phyloP scores from a whole-genome alignment of 2,113 vertebrate genomes.

The Colinus virginianus region DNA sequence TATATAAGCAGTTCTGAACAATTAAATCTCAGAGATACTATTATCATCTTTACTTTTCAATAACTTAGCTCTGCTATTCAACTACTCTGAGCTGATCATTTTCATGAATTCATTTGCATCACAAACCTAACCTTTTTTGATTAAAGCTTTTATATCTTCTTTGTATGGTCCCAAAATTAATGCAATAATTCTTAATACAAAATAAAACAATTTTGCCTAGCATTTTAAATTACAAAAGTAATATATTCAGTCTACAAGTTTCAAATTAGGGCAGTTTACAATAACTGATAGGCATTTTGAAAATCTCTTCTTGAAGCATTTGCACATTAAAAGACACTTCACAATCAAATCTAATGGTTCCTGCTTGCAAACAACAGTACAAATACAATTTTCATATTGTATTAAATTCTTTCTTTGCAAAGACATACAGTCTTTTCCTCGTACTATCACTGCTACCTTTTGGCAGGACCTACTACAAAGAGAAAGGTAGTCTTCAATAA shows the following conservation, averaged over 20 bases:
- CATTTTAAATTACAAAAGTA: neutral
- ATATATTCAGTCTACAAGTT: neutral
- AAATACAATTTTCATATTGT: neutral
- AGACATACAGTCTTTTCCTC: neutral
- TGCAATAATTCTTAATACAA: slow-evolving; percentile 2
- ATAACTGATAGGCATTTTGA: neutral
- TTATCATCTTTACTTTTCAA: slow-evolving; percentile 1
- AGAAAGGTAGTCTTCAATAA: neutral
- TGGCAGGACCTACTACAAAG: neutral
- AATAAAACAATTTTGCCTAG: neutral
- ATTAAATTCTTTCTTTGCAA: neutral
- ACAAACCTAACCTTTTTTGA: neutral
- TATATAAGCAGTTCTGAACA: neutral
- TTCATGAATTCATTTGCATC: slow-evolving; percentile 25
- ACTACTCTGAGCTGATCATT: neutral
- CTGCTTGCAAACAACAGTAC: neutral
- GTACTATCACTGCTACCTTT: neutral
- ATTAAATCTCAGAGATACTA: neutral
- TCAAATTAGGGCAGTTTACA: neutral
- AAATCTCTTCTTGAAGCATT: neutral
- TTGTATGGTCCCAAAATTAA: neutral
- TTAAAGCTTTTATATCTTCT: slow-evolving; percentile 18
- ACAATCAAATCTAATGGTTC: neutral
- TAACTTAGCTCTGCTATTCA: slow-evolving; percentile 23
- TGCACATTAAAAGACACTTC: neutral